Evolutionary conservation across 2,113 vertebrate genomes (phyloP), one percentile per base, ranked within the genome.

Genomic region (Microtus richardsoni): DNA sequence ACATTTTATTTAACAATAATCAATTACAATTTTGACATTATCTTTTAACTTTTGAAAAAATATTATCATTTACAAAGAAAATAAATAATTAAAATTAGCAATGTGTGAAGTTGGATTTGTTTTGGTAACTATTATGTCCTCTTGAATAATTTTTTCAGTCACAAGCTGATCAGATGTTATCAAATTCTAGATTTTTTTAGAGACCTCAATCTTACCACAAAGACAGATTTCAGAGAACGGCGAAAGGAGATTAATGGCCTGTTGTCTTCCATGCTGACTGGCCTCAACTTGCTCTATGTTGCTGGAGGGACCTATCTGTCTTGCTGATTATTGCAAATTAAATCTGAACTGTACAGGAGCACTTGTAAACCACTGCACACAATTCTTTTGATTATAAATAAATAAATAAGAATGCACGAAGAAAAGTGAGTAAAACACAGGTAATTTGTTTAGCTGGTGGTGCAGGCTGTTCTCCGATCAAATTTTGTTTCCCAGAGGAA

Each of bases 401-500:
- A 79, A 49, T 26, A n/a, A 52, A 68, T n/a, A 92, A 73, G 60
- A 91, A 91, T 80, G 91, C 39, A 90, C 93, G 95, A 98, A 98
- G 96, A 97, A 98, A 98, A 98, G 98, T 88, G 95, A 98, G 98
- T 97, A 98, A 98, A 98, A 98, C 98, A 95, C 21, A 68, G 80
- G 97, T 99, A 99, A 99, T 99, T 98, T 98, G 97, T 98, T 99
- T 99, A 99, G 98, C 95, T 98, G 85, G 97, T 97, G 92, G 98
- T 98, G 96, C 97, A 99, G 98, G 93, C 98, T 98, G 97, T 96
- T 98, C 98, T 97, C 97, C 74, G 75, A 99, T 99, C 98, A 98
- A 98, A 99, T 99, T 99, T 97, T 96, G 97, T 98, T 98, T 98
- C 98, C 98, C 98, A 98, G 95, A 98, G 98, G 98, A 98, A 98